phyloP scores from a whole-genome alignment of 2,113 vertebrate species.

The Myotis yumanensis region DNA sequence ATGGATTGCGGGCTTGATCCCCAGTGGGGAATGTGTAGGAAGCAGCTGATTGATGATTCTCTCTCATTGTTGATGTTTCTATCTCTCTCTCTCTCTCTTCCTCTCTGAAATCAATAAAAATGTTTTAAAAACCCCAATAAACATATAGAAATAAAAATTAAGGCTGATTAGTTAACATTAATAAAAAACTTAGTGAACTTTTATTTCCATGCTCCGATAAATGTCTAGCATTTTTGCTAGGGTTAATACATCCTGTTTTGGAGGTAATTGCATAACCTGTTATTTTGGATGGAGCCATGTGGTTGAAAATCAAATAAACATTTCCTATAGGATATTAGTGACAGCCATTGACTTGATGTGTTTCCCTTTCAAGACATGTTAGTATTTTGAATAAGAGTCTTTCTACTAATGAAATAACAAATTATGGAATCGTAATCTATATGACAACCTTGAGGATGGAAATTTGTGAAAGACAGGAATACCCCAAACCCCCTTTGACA shows the following conservation, averaged over 20 bases:
- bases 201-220: not conserved
- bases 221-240: not conserved
- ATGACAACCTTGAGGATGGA: not conserved
- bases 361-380: not conserved
- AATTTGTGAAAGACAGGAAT: not conserved
- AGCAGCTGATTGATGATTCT: too few relatives aligned
- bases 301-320: not conserved
- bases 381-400: not conserved
- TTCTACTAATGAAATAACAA: not conserved
- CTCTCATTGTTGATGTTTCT: too few relatives aligned
- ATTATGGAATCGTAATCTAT: not conserved
- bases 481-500: fast-evolving
- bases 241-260: not conserved
- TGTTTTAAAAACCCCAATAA: too few relatives aligned
- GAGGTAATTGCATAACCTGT: not conserved
- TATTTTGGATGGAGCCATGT: not conserved
- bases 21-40: too few relatives aligned
- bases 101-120: too few relatives aligned
- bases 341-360: not conserved
- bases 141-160: not conserved
- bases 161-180: not conserved
- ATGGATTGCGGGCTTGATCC: too few relatives aligned
- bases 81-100: too few relatives aligned
- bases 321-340: not conserved
- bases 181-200: not conserved